phyloP scores from a whole-genome alignment of 2,888 invertebrate genomes.

The Antheraea assamensis region DNA sequence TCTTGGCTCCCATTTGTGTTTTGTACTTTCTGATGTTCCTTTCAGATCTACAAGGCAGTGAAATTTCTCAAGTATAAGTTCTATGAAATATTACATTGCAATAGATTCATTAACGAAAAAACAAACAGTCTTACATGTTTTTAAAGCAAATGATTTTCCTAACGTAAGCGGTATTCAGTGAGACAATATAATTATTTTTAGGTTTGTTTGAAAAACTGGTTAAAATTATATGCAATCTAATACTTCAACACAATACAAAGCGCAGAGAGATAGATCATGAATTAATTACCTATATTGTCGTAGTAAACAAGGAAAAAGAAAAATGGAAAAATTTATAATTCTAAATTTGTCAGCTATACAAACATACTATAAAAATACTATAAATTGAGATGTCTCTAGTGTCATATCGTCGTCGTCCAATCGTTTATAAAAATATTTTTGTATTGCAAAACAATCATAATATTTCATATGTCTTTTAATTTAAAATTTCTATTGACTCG shows the following conservation, averaged over 20 bases:
- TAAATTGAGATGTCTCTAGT: background rate
- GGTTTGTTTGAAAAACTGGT: constrained; percentile 4
- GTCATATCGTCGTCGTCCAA: background rate
- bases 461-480: constrained; percentile 7
- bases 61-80: background rate
- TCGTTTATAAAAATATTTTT: background rate
- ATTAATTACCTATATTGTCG: background rate
- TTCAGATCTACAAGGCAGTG: background rate
- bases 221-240: background rate
- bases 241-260: background rate
- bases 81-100: too few relatives aligned
- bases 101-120: too few relatives aligned
- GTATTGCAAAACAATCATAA: constrained; percentile 1
- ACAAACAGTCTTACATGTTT: background rate
- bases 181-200: background rate
- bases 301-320: background rate
- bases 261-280: background rate
- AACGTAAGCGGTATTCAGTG: background rate
- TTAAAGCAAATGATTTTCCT: background rate
- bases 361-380: background rate
- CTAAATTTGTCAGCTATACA: background rate
- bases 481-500: constrained; percentile 25
- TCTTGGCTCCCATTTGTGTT: background rate
- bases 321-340: background rate
- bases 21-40: background rate